Conservation (phyloP, 2,797 vertebrate species). For the Petrocephalus sullivani region DNA sequence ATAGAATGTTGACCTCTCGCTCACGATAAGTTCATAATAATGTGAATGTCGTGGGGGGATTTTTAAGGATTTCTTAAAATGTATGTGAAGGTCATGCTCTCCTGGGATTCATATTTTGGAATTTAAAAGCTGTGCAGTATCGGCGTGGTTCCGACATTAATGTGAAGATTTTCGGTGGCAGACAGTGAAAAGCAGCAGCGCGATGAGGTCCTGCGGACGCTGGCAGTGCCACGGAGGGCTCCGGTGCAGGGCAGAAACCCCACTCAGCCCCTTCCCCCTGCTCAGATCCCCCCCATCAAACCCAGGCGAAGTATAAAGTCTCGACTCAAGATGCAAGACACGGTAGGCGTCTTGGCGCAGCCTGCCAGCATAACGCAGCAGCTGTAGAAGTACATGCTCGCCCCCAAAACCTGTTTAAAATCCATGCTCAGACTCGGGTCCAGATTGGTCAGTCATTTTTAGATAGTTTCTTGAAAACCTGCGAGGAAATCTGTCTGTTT, state of each 20-base stretch:
- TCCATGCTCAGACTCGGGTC: not conserved
- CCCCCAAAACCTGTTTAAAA: not conserved
- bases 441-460: not conserved
- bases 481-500: not conserved
- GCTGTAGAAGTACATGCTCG: not conserved
- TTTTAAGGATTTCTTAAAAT: not conserved
- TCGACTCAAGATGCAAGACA: not conserved
- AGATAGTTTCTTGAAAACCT: not conserved
- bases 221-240: not conserved
- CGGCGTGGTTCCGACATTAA: not conserved
- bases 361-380: not conserved
- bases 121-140: not conserved
- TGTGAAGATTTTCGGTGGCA: not conserved
- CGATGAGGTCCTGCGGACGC: not conserved
- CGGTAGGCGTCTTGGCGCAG: not conserved
- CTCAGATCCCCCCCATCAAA: conserved; percentile 17
- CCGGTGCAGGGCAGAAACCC: not conserved
- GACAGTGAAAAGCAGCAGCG: not conserved
- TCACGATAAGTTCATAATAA: not conserved
- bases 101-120: not conserved
- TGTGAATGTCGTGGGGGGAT: not conserved
- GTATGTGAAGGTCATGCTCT: not conserved
- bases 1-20: not conserved
- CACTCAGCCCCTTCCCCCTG: not conserved
- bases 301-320: conserved; percentile 19